Percentiles rank a stretch among this genome's conserved stretches.
Conservation (phyloP, 2,888 invertebrate genomes). For the Aplocera efformata region DNA sequence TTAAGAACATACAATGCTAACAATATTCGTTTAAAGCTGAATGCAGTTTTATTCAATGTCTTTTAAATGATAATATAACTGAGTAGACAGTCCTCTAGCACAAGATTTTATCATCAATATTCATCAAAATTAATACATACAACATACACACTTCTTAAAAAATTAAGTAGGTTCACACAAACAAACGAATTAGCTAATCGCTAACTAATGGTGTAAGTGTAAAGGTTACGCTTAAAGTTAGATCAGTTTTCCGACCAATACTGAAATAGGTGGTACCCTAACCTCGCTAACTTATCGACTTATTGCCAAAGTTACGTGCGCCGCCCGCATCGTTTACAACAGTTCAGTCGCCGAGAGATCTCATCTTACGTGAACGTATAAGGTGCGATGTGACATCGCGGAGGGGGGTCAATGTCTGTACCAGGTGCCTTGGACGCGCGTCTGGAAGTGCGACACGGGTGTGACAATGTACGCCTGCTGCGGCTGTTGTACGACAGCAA, state of each 20-base stretch:
- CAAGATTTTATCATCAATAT: slow-evolving; percentile 27
- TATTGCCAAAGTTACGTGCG: slow-evolving; percentile 69
- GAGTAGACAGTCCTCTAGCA: slow-evolving; percentile 7
- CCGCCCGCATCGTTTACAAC: slow-evolving; percentile 38
- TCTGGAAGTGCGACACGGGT: slow-evolving; percentile 83
- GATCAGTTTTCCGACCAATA: slow-evolving; percentile 71
- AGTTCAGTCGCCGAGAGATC: slow-evolving; percentile 47
- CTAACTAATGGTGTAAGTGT: slow-evolving; percentile 64
- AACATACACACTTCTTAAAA: slow-evolving; percentile 23
- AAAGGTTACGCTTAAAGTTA: slow-evolving; percentile 65
- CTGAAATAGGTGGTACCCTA: slow-evolving; percentile 61
- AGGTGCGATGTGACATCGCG: neutral
- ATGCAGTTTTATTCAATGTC: slow-evolving; percentile 13
- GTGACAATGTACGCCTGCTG: slow-evolving; percentile 84
- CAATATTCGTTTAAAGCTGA: slow-evolving; percentile 20
- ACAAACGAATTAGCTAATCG: slow-evolving; percentile 61
- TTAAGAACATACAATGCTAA: slow-evolving; percentile 10
- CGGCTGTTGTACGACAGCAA: slow-evolving; percentile 82
- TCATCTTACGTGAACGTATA: slow-evolving; percentile 39
- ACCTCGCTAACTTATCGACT: slow-evolving; percentile 49
- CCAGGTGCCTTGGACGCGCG: slow-evolving; percentile 82
- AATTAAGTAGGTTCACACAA: slow-evolving; percentile 26
- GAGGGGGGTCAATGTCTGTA: slow-evolving; percentile 70
- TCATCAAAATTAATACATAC: slow-evolving; percentile 22
- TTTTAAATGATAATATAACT: slow-evolving; percentile 13